phyloP scores from a whole-genome alignment of 2,113 vertebrate genomes.

The Xiphias gladius region DNA sequence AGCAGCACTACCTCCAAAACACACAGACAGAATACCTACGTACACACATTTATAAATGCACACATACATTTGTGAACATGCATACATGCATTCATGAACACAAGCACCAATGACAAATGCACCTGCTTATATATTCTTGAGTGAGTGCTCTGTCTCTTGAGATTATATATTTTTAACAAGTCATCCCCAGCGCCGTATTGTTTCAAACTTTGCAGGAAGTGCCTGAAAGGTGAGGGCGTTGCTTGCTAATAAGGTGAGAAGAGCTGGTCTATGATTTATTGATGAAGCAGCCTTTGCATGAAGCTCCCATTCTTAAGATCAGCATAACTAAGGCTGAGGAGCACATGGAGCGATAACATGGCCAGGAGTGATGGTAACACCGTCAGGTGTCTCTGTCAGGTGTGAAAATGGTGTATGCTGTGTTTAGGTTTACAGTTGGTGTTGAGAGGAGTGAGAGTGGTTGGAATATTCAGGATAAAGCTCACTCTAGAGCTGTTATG shows the following conservation, averaged over 20 bases:
- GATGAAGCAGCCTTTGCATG: conserved; percentile 49
- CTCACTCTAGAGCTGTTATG: neutral
- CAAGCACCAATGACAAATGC: neutral
- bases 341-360: neutral
- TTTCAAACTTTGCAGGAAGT: conserved; percentile 60
- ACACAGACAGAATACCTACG: conserved; percentile 15
- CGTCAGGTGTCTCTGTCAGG: neutral
- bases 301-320: conserved; percentile 16
- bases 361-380: neutral
- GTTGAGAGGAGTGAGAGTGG: neutral
- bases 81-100: conserved; percentile 36
- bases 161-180: conserved; percentile 67
- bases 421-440: neutral
- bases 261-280: conserved; percentile 63
- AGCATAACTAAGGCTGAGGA: neutral
- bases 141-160: conserved; percentile 38
- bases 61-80: neutral
- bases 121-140: conserved; percentile 40
- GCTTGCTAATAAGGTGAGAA: conserved; percentile 40
- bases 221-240: conserved; percentile 38
- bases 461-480: neutral
- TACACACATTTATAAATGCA: conserved; percentile 10
- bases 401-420: neutral
- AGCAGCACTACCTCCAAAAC: neutral
- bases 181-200: conserved; percentile 8